phyloP scores from a whole-genome alignment of 1,140 invertebrate species.

The Eupristina koningsbergeri region DNA sequence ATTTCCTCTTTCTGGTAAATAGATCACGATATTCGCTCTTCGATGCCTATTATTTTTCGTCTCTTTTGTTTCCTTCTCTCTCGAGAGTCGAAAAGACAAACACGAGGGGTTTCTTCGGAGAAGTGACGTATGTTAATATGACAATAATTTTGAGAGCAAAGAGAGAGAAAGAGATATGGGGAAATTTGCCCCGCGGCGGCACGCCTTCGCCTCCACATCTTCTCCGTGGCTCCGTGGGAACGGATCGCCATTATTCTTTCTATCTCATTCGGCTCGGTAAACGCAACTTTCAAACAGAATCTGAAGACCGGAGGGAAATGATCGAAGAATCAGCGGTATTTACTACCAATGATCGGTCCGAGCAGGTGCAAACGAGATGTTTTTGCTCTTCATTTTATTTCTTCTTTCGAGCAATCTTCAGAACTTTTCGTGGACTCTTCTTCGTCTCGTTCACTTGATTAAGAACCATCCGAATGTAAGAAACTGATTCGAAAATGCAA shows the following conservation, averaged over 20 bases:
- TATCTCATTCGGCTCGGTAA: slow-evolving; percentile 11
- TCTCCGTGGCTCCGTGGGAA: slow-evolving; percentile 40
- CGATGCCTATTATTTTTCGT: background rate
- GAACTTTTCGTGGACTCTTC: background rate
- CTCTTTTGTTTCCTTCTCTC: background rate
- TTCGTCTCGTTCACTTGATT: background rate
- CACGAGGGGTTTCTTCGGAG: background rate
- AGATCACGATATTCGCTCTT: background rate
- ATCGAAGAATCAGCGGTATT: slow-evolving; percentile 31
- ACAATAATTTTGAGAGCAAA: slow-evolving; percentile 12
- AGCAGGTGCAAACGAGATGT: slow-evolving; percentile 36
- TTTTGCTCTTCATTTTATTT: background rate
- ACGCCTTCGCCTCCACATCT: slow-evolving; percentile 16
- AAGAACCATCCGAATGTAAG: background rate
- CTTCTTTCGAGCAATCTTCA: slow-evolving; percentile 30
- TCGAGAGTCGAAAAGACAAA: background rate
- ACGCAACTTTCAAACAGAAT: background rate
- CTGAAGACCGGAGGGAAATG: slow-evolving; percentile 42
- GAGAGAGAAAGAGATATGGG: background rate
- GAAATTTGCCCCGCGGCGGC: slow-evolving; percentile 29
- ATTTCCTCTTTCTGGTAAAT: background rate
- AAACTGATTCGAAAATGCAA: slow-evolving; percentile 33
- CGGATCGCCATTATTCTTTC: slow-evolving; percentile 27
- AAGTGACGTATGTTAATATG: background rate
- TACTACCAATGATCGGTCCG: slow-evolving; percentile 49